Evolutionary conservation across 2,888 invertebrate genomes (phyloP), one percentile per base, ranked within the genome.

Genomic region (Spodoptera picta): DNA sequence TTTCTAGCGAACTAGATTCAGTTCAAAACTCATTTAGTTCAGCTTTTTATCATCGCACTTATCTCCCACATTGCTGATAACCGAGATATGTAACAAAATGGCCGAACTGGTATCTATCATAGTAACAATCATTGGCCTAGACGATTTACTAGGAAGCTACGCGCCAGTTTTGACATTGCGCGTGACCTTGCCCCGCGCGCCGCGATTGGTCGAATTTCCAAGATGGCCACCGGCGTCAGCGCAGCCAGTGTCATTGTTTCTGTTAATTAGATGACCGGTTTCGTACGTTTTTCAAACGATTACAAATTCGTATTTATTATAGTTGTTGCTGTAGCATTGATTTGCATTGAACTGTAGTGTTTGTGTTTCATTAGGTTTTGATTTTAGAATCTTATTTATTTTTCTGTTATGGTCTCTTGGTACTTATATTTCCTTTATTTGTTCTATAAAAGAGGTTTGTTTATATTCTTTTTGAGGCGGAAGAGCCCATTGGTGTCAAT

Each of bases 211-310:
- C 89, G 82, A 81, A 84, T 79, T 66, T 74, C 52, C 89, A 92
- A 90, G 71, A 94, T 94, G 94, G 94, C 93, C 83, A 75, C 71
- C 77, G 43, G 82, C 89, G 88, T 86, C 78, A 79, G 86, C 91
- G 90, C 91, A 80, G 53, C 65, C 67, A 59, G 57, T 86, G 84
- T 88, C 90, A 91, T 93, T 93, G 92, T 92, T 89, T 90, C 87
- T 86, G 79, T 83, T 91, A 92, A 94, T 93, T 93, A 92, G 87
- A 89, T 85, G 87, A 91, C 91, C 87, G 89, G 93, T 93, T 93
- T 91, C 72, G 89, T 89, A 82, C 80, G 85, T 86, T 89, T 90
- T 90, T 88, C 87, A 84, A 79, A 78, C 60, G 85, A 83, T 83
- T 36, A 81, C 73, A 78, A 81, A 84, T 86, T 84, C 60, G 69